Base-by-base conservation (phyloP, 2,113 vertebrate genomes). In the Sisor rabdophorus region DNA sequence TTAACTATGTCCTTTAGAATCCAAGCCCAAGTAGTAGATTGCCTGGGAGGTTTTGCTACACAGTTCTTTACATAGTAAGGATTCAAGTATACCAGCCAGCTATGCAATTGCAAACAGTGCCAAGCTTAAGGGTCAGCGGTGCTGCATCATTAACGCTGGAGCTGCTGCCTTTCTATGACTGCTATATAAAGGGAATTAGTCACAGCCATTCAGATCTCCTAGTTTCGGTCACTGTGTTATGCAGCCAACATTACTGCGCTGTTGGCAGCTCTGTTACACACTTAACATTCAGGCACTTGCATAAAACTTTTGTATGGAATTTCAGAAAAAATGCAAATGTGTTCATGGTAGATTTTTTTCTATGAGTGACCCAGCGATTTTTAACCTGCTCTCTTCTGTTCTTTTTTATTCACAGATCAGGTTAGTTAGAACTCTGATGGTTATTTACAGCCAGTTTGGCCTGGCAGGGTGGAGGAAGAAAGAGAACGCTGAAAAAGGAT, bases 371-470 rank as follows among this genome's bases (percentile, higher is more conserved):
- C 26, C n/a, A 2, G 11, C 70, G 12, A 11, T 50, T 47, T 28
- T 20, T 68, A 22, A 50, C 48, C 65, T 28, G 64, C 64, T 76
- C n/a, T 59, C 48, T 13, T 48, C 15, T 4, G 10, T 61, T 47
- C 58, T 40, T 52, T 30, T 54, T 44, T 80, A 19, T 32, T 13
- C 53, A 40, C 20, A 81, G 61, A 71, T 53, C 44, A 26, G 52
- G 72, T 79, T 78, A 79, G 71, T 75, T 75, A 75, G 40, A 75
- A 72, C 50, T 75, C 72, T 44, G 76, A 52, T 24, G 71, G 78
- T 82, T 75, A 81, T 75, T 79, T 19, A 65, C 58, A 71, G 56
- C 50, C n/a, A 40, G 56, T 74, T 70, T 81, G 58, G n/a, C 76
- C 47, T 40, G 48, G 52, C 28, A 26, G 61, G 58, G n/a, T 17